Base-by-base conservation (phyloP, 92 coral and sea anemone genomes). In the Umimayanthus kanabou region DNA sequence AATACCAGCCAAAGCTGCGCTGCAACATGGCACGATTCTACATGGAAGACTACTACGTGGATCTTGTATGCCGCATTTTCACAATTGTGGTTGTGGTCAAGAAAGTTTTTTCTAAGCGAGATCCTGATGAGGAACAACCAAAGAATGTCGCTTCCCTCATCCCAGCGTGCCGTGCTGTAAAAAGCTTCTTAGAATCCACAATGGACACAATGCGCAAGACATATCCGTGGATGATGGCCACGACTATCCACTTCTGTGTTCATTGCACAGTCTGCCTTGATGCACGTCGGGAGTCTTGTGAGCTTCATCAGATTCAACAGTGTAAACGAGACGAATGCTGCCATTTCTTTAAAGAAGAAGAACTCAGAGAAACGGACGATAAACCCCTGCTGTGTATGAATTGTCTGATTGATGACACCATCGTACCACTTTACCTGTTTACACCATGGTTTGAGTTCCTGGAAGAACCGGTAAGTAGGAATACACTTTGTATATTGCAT, bases 191-290 rank as follows among this genome's bases (percentile, higher is more conserved):
- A 45, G 65, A 11, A 25, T 30, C 75, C 74, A 81, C 37, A 45
- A 39, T 73, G 92, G 55, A 71, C 64, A 20, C 79, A 53, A 85
- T 92, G 94, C 79, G 90, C 61, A 55, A 28, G 73, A 92, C 85
- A 58, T 92, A 79, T 53, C 81, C 86, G 43, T 92, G 94, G 92
- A 28, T 91, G 74, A 88, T 42, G 45, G 57, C 57, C 7, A 85
- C 78, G 86, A 86, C 6, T 14, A 85, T 80, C 66, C 50, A 67
- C 18, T 40, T 81, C 3, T 72, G 86, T 89, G 89, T 92, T 37
- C 66, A 61, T 22, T 92, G 94, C 77, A 80, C 92, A 1, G 87
- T 92, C 39, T 92, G 94, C 73, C 49, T 45, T 45, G 49, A 45
- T 45, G 49, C n/a, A n/a, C n/a, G 9, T 10, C 6, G 6, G n/a